Base-by-base conservation (phyloP, 2,113 vertebrate genomes). In the Ursus arctos region DNA sequence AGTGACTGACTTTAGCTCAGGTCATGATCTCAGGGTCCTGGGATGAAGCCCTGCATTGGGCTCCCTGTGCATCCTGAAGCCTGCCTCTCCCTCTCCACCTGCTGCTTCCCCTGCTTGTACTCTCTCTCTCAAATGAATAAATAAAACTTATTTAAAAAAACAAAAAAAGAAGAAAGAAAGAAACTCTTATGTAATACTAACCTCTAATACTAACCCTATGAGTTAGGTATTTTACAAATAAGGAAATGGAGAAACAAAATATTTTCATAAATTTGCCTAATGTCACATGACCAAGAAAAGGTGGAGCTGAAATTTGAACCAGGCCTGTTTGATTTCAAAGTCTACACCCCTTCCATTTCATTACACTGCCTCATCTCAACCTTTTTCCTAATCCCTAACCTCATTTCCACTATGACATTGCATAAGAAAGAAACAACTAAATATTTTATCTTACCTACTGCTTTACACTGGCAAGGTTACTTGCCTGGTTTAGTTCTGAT, bases 241-340 rank as follows among this genome's bases (percentile, higher is more conserved):
- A 92, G 22, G 43, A 43, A 89, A 83, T 71, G 40, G 22, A 76
- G 57, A 86, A 88, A 90, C 33, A 90, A 82, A 71, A 36, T 94
- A 84, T 63, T 96, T 55, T 79, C 63, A 94, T 91, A 74, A 26
- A 61, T 71, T 95, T 87, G 31, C 59, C 51, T 53, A 93, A 63
- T 83, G 55, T 89, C 49, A 69, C 14, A 55, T 86, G 65, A 77
- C 51, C 43, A 93, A 26, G 76, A 79, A 88, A 92, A 71, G 4
- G 1, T 61, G 89, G 84, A 89, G 57, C 33, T 76, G 40, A n/a
- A 81, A 94, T 81, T 71, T 81, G 57, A 94, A 49, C 84, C n/a
- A 43, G 40, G 22, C 69, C 43, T 61, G 19, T 88, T 95, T 79
- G n/a, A 77, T 92, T 80, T 92, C 79, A 82, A 94, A 90, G 82